These are phyloP conservation scores for Alcis repandata DNA, from an alignment of 2,888 invertebrate genomes.

Conservation along the genomic window DNA sequence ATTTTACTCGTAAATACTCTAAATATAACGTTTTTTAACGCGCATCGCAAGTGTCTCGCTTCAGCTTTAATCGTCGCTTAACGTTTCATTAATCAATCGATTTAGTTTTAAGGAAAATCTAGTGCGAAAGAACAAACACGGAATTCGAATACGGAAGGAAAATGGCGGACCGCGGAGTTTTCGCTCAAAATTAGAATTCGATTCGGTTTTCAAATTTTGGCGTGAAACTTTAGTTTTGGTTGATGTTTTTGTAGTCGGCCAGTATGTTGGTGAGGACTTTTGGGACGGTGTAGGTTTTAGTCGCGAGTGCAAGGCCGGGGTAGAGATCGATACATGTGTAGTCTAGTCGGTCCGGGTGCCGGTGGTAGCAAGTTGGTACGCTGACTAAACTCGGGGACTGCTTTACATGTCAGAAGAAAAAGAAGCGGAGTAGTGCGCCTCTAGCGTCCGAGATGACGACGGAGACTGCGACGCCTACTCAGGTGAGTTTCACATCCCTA, in stretches of 20 bases:
- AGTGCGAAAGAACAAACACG: constrained; percentile 57
- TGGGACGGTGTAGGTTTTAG: constrained; percentile 51
- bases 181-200: constrained; percentile 58
- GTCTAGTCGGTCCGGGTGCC: constrained; percentile 55
- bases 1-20: constrained; percentile 54
- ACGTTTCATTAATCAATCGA: constrained; percentile 58
- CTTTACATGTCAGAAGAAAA: constrained; percentile 80
- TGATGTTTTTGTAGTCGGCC: constrained; percentile 35
- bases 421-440: constrained; percentile 75
- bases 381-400: constrained; percentile 73
- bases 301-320: constrained; percentile 58
- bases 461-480: constrained; percentile 83
- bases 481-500: constrained; percentile 64
- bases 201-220: constrained; percentile 27
- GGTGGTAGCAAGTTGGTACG: constrained; percentile 67
- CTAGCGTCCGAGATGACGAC: constrained; percentile 80
- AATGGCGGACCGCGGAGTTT: constrained; percentile 73
- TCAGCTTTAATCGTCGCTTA: constrained; percentile 68
- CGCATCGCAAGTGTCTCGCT: constrained; percentile 61
- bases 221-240: constrained; percentile 38
- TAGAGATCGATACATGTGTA: constrained; percentile 67
- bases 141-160: constrained; percentile 64
- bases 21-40: constrained; percentile 54
- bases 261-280: constrained; percentile 69
- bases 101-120: constrained; percentile 42